Base-by-base conservation (phyloP, 2,113 vertebrate genomes). In the Lipophrys pholis region DNA sequence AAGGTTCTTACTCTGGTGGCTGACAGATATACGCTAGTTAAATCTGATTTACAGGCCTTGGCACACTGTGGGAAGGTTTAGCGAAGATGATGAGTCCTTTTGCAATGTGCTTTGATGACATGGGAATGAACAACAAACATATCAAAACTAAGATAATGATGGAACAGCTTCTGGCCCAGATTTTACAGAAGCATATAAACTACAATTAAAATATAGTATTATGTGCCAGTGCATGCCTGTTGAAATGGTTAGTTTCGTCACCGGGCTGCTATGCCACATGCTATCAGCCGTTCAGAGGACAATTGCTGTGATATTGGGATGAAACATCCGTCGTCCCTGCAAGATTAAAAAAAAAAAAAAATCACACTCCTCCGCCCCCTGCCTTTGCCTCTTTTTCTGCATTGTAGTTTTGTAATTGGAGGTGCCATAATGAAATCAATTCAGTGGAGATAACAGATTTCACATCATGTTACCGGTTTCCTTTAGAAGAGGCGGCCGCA, bases 401-500 rank as follows among this genome's bases (percentile, higher is more conserved):
- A 70, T 84, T 81, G 61, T 85, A 82, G 70, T 61, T 90, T 81
- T 83, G 80, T 89, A 90, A 89, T 86, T 86, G 81, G 72, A 87
- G 72, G 75, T 85, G 69, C 83, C 75, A 78, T 82, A 84, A 90
- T 91, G 67, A 85, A 89, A 93, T 90, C 76, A 83, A 87, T 91
- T 91, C 78, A 85, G 53, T 70, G 61, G 76, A 56, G 86, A 90
- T 81, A 86, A 85, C 81, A 89, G 87, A 90, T 92, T 92, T 93
- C 89, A 91, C 88, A 87, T 91, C 83, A 57, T 21, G 78, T 90
- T 89, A 90, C 46, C 57, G 38, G 56, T 81, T 83, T 77, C 35
- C 62, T 84, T 74, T 83, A 73, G 83, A 91, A 69, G 74, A 65
- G 58, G 2, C 81, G 17, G 68, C 58, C 77, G 6, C 72, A 58